Evolutionary conservation across 2,888 invertebrate species (phyloP), one percentile per base, ranked within the genome.

Genomic region (Helobdella robusta): DNA sequence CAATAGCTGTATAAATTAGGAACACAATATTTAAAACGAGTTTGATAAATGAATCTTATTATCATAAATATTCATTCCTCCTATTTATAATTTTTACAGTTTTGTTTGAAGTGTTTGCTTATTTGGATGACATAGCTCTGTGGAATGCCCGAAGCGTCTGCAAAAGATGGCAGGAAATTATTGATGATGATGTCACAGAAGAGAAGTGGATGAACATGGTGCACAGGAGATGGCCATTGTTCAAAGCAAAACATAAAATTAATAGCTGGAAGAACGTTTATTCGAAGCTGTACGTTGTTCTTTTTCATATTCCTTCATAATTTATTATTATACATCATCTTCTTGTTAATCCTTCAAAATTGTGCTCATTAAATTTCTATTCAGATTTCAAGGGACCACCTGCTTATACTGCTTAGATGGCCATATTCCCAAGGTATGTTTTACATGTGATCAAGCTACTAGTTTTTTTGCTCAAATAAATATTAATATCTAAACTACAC

Each of bases 61-160:
- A n/a, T n/a, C n/a, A n/a, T n/a, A n/a, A n/a, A n/a, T n/a, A n/a
- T n/a, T n/a, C n/a, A n/a, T n/a, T n/a, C n/a, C n/a, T n/a, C n/a
- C n/a, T n/a, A n/a, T n/a, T n/a, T n/a, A n/a, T n/a, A 40, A 40
- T 58, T 25, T 28, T 67, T 68, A 8, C 73, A 78, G 77, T 94
- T 72, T 81, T 92, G 75, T 84, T 92, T 61, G 86, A 87, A 70
- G 89, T 93, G 69, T 92, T 94, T 80, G 86, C 87, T 61, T 88
- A 89, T 79, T 82, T 93, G 75, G 93, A 94, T 77, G 92, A 93
- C 80, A 84, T 93, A 75, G 91, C 92, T 0, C 82, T 93, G 73
- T 89, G 91, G 86, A 88, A 88, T 74, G 89, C 88, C 66, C 87
- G 89, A 46, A 87, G 88, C 76, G 92, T 91, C 35, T 91, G 91